A percentile compares a stretch with the other conserved stretches of the same genome.
Conservation (phyloP, 2,797 vertebrate genomes). For the Poeciliopsis paucimaculata region DNA sequence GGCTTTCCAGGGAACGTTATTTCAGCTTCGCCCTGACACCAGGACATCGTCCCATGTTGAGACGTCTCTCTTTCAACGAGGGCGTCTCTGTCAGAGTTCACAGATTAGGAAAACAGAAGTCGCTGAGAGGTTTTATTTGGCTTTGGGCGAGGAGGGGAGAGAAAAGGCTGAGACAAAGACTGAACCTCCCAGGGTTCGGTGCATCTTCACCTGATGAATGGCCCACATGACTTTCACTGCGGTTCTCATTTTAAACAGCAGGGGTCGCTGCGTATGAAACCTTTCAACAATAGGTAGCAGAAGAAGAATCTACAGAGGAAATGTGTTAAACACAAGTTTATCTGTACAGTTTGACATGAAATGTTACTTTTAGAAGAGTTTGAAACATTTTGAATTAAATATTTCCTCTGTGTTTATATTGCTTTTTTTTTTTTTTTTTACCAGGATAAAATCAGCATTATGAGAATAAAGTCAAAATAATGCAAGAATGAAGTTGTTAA, state of each 20-base stretch:
- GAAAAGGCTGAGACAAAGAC: constrained; percentile 69
- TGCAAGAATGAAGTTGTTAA: too few relatives aligned
- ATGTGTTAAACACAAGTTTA: neutral
- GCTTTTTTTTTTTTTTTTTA: too few relatives aligned
- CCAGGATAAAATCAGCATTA: too few relatives aligned
- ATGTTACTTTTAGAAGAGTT: neutral
- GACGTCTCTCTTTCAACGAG: constrained; percentile 75
- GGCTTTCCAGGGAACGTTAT: constrained; percentile 75
- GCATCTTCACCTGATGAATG: constrained; percentile 1
- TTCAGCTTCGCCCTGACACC: constrained; percentile 80
- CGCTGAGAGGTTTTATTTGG: constrained; percentile 79
- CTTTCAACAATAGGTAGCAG: neutral
- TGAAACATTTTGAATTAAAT: neutral
- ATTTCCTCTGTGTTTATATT: neutral
- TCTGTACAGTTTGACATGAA: neutral
- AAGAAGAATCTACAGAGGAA: neutral
- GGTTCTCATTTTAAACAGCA: neutral
- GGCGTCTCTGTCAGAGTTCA: constrained; percentile 77
- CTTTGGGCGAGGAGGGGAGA: constrained; percentile 61
- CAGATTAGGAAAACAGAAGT: constrained; percentile 83
- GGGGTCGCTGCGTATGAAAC: neutral
- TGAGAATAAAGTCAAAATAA: too few relatives aligned
- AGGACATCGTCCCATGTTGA: constrained; percentile 78
- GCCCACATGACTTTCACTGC: neutral
- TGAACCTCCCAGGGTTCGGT: neutral